Evolutionary conservation across 2,113 vertebrate genomes (phyloP).

Genomic region (Halichoeres trimaculatus): DNA sequence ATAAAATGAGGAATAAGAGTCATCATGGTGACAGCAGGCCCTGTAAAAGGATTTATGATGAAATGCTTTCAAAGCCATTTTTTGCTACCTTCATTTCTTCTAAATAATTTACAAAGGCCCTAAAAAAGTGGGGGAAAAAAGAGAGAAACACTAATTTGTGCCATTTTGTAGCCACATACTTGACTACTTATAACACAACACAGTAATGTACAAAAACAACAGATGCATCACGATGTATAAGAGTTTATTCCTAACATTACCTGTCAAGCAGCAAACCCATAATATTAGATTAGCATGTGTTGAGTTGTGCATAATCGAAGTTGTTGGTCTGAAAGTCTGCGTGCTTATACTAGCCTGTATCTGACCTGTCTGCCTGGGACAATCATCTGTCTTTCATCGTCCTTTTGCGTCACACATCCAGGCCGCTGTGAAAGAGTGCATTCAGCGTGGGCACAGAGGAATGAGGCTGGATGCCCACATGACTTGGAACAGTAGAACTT

Average conservation of each 20-base stretch:
- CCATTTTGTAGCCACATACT: neutral
- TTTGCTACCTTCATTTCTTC: neutral
- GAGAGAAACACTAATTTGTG: neutral
- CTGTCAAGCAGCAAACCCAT: neutral
- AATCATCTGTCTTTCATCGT: constrained; percentile 39
- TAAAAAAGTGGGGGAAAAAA: too few species aligned
- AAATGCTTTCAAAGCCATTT: neutral
- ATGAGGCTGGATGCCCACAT: constrained; percentile 55
- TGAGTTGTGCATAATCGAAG: too few species aligned
- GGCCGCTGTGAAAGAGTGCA: constrained; percentile 73
- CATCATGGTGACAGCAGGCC: neutral
- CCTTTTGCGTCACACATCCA: constrained; percentile 66
- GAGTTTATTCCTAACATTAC: neutral
- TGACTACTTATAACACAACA: neutral
- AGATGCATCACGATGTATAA: neutral
- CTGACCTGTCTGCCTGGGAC: constrained; percentile 27
- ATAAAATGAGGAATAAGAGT: neutral
- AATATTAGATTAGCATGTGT: neutral
- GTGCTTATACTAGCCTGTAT: constrained; percentile 24
- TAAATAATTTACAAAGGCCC: too few species aligned
- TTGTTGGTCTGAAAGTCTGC: neutral
- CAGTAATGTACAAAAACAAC: neutral
- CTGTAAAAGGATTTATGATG: neutral
- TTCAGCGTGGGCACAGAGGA: constrained; percentile 66
- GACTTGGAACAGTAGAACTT: constrained; percentile 52